Base-by-base conservation (phyloP, 1,140 invertebrate species). In the Agraylea sexmaculata region DNA sequence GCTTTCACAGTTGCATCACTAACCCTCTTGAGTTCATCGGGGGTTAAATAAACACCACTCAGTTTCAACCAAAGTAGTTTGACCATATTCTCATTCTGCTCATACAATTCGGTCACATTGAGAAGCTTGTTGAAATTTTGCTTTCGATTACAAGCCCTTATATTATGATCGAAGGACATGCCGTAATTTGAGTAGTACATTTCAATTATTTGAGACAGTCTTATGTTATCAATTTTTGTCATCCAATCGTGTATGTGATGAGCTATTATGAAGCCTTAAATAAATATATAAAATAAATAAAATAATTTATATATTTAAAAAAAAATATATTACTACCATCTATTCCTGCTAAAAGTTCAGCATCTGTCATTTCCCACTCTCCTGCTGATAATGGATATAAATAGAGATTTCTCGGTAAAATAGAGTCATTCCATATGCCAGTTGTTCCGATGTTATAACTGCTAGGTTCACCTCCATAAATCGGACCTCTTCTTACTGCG, bases 131-230 rank as follows among this genome's bases (percentile, higher is more conserved):
- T 45, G 43, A 76, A 71, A 22, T 68, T 53, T 6, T 54, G 51
- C 13, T 55, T 60, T 41, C 77, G 59, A 37, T 74, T 67, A 38
- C 77, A 78, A 1, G 74, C 74, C 46, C 59, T 66, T 2, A 73
- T 58, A 6, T 53, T 57, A 0, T 59, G 48, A 21, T 77, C 64
- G 42, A 74, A 73, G 2, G 63, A 59, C 7, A 77, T 56, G 2
- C 76, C 77, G 43, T 66, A 63, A 33, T 70, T 60, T 0, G 77
- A 78, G 53, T 80, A 81, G 53, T 78, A 81, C 71, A 78, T 78
- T 29, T 77, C 73, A 4, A 81, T 53, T 13, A 81, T 52, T 60
- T 80, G 76, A 2, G 77, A 80, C 2, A 81, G 57, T 25, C 71
- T 59, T 12, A 75, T 57, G 11, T 62, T 65, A 7, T 56, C 51